A percentile compares a stretch with the other conserved stretches of the same genome.
phyloP scores from a whole-genome alignment of 2,113 vertebrate species.

The Oostethus manadensis region DNA sequence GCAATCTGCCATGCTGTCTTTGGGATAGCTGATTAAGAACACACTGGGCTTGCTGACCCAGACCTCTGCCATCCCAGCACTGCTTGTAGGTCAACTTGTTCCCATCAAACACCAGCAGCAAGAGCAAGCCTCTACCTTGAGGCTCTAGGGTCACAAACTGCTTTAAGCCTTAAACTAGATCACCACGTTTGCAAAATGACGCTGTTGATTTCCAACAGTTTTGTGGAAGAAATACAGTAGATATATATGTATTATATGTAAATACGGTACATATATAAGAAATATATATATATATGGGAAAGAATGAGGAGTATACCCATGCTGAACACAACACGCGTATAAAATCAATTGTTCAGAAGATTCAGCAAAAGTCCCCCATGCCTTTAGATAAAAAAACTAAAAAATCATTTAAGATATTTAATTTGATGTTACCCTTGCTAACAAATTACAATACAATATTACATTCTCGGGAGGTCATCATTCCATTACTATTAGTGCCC shows the following conservation, averaged over 20 bases:
- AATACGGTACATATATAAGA: too few species aligned
- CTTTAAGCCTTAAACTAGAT: constrained; percentile 17
- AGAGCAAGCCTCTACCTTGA: constrained; percentile 34
- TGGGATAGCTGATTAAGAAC: constrained; percentile 75
- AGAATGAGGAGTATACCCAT: too few species aligned
- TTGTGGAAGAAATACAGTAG: too few species aligned
- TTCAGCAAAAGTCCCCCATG: too few species aligned
- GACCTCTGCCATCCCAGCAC: constrained; percentile 60
- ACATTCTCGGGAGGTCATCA: neutral
- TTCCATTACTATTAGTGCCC: constrained; percentile 16
- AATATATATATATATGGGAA: too few species aligned
- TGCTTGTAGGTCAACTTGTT: constrained; percentile 78
- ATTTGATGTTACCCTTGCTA: neutral
- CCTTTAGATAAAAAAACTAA: too few species aligned
- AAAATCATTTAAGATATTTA: too few species aligned
- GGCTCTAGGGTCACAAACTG: constrained; percentile 23
- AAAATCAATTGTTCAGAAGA: too few species aligned
- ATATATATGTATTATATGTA: too few species aligned
- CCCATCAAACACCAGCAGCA: constrained; percentile 68
- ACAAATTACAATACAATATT: neutral
- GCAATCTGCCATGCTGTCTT: constrained; percentile 78
- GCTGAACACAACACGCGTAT: too few species aligned
- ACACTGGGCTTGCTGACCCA: constrained; percentile 68
- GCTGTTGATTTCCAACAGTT: too few species aligned
- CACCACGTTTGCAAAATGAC: constrained; percentile 1